These are phyloP conservation scores for Pelmatolapia mariae DNA, from an alignment of 2,113 vertebrate genomes.

Conservation along the genomic window DNA sequence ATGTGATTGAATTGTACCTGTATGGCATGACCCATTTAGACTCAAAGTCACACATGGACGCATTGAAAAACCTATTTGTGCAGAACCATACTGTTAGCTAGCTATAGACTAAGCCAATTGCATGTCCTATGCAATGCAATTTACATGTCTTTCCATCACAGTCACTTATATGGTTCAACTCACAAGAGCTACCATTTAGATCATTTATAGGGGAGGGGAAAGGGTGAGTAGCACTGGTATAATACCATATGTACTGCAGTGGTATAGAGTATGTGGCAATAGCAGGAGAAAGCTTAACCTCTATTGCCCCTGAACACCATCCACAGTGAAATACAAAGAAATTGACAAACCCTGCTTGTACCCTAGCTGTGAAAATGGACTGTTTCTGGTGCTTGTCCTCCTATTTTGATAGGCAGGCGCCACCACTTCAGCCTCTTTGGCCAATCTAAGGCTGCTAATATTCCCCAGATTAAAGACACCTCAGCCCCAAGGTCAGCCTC, in stretches of 20 bases:
- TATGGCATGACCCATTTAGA: constrained; percentile 48
- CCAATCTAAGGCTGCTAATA: constrained; percentile 76
- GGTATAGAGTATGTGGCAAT: constrained; percentile 24
- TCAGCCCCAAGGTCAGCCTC: constrained; percentile 81
- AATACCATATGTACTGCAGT: constrained; percentile 11
- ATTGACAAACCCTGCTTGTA: constrained; percentile 44
- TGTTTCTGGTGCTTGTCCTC: constrained; percentile 20
- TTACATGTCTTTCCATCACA: constrained; percentile 69
- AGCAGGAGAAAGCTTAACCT: constrained; percentile 44
- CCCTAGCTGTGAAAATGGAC: constrained; percentile 61
- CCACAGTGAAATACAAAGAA: constrained; percentile 45
- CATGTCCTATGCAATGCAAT: constrained; percentile 54
- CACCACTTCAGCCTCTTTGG: constrained; percentile 73
- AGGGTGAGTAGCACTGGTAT: neutral
- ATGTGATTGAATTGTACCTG: constrained; percentile 64
- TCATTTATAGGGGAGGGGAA: constrained; percentile 25
- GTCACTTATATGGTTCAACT: constrained; percentile 65
- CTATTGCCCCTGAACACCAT: constrained; percentile 21
- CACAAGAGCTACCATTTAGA: constrained; percentile 59
- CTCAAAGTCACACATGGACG: constrained; percentile 48
- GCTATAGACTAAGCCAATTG: constrained; percentile 39
- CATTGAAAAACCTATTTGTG: constrained; percentile 46
- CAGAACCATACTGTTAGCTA: constrained; percentile 47
- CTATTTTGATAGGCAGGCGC: constrained; percentile 74
- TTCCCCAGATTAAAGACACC: constrained; percentile 78